Evolutionary conservation across 2,888 invertebrate genomes (phyloP), one percentile per base, ranked within the genome.

Genomic region (Sinodicranocentrus sp.): DNA sequence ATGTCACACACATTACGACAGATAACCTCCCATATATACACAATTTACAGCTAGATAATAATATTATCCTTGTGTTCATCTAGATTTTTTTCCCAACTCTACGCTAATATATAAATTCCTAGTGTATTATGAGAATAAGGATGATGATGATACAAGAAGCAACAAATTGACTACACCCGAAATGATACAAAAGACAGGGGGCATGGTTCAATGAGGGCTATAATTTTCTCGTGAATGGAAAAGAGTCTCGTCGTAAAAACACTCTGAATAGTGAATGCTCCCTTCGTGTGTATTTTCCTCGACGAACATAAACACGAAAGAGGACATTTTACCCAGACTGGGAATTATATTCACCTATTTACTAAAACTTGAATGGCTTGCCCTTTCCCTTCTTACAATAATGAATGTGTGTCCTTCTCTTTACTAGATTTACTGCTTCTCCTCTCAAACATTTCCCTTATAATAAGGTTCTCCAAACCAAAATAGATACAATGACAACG

Each of bases 121-220:
- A n/a, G n/a, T n/a, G 33, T 6, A 33, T 33, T 33, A 33, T 33
- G 33, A 33, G n/a, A 33, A 33, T 33, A 33, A 33, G 33, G 67
- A 67, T 33, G 39, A 54, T 52, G 65, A 63, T 17, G 23, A 61
- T 44, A 67, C 21, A 65, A 65, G 48, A 39, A 65, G 43, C 33
- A 65, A 65, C 65, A 76, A 54, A 54, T 73, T 73, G 61, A 73
- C 25, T 63, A 61, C 23, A 57, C 52, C 70, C 57, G 57, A 63
- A 44, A 76, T 54, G 67, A 65, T 76, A 65, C 65, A 76, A 54
- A 67, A 63, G 28, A 39, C 44, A 26, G 52, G 67, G 76, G 76
- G 21, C 76, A 76, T 65, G 65, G 76, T 76, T 76, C 76, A 76
- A 76, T 76, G 65, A 76, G 65, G 76, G 76, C 65, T 67, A 76